Percentiles rank a stretch among this genome's conserved stretches.
Conservation (phyloP, 1,140 invertebrate genomes). For the Eueides isabella region DNA sequence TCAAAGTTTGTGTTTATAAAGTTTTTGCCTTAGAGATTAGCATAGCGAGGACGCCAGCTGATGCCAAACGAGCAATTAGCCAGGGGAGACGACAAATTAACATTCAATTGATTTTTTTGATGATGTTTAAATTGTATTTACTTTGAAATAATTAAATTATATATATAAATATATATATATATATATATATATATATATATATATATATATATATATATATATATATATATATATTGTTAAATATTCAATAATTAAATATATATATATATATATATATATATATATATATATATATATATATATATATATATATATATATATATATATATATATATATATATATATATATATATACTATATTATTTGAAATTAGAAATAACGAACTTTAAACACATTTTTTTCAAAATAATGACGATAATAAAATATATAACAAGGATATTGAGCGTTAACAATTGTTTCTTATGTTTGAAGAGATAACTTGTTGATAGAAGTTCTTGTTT, state of each 20-base stretch:
- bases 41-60: neutral
- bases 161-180: too few species aligned
- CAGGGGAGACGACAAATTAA: neutral
- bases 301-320: too few species aligned
- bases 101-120: constrained; percentile 6
- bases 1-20: constrained; percentile 6
- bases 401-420: neutral
- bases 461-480: neutral
- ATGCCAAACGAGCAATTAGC: neutral
- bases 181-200: too few species aligned
- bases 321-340: too few species aligned
- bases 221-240: too few species aligned
- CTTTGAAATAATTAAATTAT: neutral
- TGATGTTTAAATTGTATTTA: neutral
- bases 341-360: too few species aligned
- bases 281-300: too few species aligned
- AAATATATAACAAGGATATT: neutral
- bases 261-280: too few species aligned
- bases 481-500: neutral
- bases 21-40: constrained; percentile 4
- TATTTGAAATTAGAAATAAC: too few species aligned
- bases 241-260: too few species aligned
- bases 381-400: too few species aligned
- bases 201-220: too few species aligned
- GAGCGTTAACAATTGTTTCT: neutral